Conservation (phyloP, 2,888 invertebrate genomes). For the Deroplatys truncata region DNA sequence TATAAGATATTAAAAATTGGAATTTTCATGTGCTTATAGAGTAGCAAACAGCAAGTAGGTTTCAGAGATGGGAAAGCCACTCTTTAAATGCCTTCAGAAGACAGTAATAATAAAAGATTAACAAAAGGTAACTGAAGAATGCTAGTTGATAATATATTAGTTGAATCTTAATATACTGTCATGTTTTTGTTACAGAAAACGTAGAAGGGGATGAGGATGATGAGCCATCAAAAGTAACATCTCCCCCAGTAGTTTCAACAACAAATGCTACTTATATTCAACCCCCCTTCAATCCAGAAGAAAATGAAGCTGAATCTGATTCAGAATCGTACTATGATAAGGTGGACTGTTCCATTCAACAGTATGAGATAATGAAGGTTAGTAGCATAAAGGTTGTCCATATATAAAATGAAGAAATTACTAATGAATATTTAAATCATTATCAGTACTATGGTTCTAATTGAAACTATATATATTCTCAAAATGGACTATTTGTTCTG, state of each 20-base stretch:
- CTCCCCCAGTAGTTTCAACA: not conserved
- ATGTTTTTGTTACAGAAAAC: not conserved
- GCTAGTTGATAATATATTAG: not conserved
- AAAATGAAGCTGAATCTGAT: constrained; percentile 17
- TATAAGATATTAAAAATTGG: not conserved
- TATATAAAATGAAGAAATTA: too few species aligned
- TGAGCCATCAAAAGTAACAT: not conserved
- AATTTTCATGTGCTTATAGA: not conserved
- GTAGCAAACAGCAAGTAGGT: too few species aligned
- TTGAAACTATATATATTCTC: too few species aligned
- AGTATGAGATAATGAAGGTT: constrained; percentile 67
- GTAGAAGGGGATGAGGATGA: not conserved
- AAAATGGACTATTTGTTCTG: too few species aligned
- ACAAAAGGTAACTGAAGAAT: not conserved
- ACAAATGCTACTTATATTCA: constrained; percentile 7
- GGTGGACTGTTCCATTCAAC: constrained; percentile 56
- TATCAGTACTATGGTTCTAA: too few species aligned
- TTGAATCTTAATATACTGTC: not conserved
- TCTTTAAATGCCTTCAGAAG: not conserved
- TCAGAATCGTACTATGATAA: constrained; percentile 18
- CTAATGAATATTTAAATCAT: too few species aligned
- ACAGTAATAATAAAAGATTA: too few species aligned
- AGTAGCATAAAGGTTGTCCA: constrained; percentile 23
- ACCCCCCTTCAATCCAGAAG: not conserved
- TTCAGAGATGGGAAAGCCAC: not conserved